phyloP scores from a whole-genome alignment of 2,797 vertebrate genomes.

The Channa striata region DNA sequence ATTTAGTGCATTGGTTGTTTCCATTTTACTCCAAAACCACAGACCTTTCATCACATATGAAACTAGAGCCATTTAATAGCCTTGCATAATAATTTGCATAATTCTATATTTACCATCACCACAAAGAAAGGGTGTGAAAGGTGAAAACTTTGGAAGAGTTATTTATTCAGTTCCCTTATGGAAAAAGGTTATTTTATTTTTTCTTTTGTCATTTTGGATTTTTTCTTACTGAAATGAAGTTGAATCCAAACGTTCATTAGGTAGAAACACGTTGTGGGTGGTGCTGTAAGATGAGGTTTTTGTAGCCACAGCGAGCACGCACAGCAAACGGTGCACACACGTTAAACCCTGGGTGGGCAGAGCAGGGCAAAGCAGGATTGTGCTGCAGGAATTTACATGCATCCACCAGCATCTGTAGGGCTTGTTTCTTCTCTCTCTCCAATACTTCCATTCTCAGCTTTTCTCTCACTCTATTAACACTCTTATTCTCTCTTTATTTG shows the following conservation, averaged over 20 bases:
- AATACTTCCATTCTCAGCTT: slow-evolving; percentile 18
- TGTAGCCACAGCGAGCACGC: slow-evolving; percentile 25
- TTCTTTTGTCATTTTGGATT: slow-evolving; percentile 49
- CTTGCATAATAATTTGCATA: slow-evolving; percentile 54
- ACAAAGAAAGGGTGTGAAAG: slow-evolving; percentile 9
- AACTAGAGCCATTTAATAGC: slow-evolving; percentile 57
- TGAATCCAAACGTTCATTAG: slow-evolving; percentile 35
- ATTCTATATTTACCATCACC: slow-evolving; percentile 61
- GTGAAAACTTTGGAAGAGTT: slow-evolving; percentile 40
- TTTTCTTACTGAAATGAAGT: slow-evolving; percentile 48
- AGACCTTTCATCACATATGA: slow-evolving; percentile 48
- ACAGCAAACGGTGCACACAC: slow-evolving; percentile 29
- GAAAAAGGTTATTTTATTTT: slow-evolving; percentile 37
- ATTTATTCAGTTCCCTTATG: slow-evolving; percentile 57
- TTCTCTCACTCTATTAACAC: slow-evolving; percentile 52
- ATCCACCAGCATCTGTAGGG: slow-evolving; percentile 23
- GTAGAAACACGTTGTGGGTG: slow-evolving; percentile 51
- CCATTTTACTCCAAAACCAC: slow-evolving; percentile 45
- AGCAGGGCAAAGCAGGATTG: slow-evolving; percentile 28
- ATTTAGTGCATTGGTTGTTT: slow-evolving; percentile 55
- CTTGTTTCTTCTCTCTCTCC: neutral
- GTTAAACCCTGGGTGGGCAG: slow-evolving; percentile 63
- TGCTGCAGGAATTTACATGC: slow-evolving; percentile 50
- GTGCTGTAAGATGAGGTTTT: slow-evolving; percentile 59
- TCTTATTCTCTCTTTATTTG: slow-evolving; percentile 25